Evolutionary conservation across 2,888 invertebrate species (phyloP).

Genomic region (Acanthacorydalis orientalis): DNA sequence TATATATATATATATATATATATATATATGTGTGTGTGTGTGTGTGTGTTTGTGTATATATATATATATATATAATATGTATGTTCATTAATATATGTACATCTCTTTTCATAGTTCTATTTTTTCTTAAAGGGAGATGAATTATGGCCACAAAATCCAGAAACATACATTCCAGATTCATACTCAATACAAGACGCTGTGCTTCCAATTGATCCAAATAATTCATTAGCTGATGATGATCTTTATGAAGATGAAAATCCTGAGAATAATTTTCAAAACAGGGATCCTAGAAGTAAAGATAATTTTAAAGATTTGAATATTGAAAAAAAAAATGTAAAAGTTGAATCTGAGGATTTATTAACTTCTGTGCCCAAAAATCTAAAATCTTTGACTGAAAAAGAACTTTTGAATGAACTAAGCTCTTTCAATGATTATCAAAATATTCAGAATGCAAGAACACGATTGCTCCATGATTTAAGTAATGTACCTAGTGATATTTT

Average conservation of each 20-base stretch:
- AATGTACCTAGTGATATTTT: constrained; percentile 24
- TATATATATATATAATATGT: background rate
- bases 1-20: background rate
- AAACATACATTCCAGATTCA: background rate
- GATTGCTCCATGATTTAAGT: constrained; percentile 23
- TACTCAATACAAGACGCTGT: constrained; percentile 3
- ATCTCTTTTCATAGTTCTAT: background rate
- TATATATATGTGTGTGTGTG: background rate
- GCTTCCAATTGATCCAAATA: constrained; percentile 1
- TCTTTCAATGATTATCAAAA: constrained; percentile 21
- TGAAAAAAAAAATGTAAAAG: background rate
- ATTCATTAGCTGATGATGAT: constrained; percentile 8
- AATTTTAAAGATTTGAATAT: background rate
- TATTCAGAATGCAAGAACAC: constrained; percentile 19
- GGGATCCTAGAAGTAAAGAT: constrained; percentile 22
- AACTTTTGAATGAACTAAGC: constrained; percentile 16
- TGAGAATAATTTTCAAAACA: constrained; percentile 15
- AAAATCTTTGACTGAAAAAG: constrained; percentile 13
- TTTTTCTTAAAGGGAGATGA: constrained; percentile 1
- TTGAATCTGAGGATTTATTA: background rate
- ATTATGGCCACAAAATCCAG: background rate
- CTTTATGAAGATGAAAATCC: constrained; percentile 11
- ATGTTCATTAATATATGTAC: background rate
- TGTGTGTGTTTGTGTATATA: background rate
- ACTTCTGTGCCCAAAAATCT: background rate